Evolutionary conservation across 2,888 invertebrate genomes (phyloP).

Genomic region (Allacma fusca): DNA sequence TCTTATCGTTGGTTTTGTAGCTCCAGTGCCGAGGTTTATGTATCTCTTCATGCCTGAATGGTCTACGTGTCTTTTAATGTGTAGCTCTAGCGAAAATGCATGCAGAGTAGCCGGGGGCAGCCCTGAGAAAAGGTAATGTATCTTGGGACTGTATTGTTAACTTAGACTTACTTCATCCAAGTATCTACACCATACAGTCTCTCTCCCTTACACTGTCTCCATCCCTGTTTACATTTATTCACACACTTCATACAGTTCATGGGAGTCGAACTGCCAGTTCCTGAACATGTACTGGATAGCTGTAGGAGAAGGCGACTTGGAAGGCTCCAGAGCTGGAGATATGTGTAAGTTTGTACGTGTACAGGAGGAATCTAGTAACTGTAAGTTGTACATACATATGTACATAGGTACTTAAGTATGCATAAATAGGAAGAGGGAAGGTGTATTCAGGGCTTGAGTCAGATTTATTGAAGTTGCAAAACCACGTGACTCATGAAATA

Average conservation of each 20-base stretch:
- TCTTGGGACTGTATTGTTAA: not conserved
- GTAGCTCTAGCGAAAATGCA: conserved; percentile 17
- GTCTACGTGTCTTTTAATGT: not conserved
- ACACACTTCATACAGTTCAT: conserved; percentile 12
- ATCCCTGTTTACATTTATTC: conserved; percentile 5
- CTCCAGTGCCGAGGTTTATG: not conserved
- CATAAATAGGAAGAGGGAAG: not conserved
- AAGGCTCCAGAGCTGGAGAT: not conserved
- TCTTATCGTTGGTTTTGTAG: not conserved
- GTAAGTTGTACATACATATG: too few species aligned
- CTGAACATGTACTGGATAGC: not conserved
- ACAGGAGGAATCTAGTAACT: too few species aligned
- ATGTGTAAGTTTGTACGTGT: not conserved
- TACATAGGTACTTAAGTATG: not conserved
- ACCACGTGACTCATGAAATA: conserved; percentile 44
- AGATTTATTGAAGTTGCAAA: conserved; percentile 42
- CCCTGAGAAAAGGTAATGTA: not conserved
- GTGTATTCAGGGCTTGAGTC: conserved; percentile 27
- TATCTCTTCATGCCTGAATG: not conserved
- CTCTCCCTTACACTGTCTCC: not conserved
- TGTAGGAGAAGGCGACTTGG: not conserved
- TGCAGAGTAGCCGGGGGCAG: not conserved
- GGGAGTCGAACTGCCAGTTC: not conserved
- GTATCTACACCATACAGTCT: not conserved
- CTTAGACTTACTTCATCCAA: not conserved